phyloP scores from a whole-genome alignment of 2,797 vertebrate genomes.

The Hydrophis major region DNA sequence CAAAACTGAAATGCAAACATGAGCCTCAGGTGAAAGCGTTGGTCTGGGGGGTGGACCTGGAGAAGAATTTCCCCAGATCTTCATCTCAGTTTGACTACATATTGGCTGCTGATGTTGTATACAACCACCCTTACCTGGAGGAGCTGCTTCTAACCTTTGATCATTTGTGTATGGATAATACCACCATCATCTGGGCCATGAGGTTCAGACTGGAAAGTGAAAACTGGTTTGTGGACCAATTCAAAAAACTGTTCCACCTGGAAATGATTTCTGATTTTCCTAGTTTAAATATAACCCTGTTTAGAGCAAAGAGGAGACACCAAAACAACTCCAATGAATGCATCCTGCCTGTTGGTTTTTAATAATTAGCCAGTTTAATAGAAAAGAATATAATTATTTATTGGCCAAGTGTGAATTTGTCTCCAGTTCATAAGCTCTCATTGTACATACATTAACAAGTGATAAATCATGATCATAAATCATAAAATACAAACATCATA shows the following conservation, averaged over 20 bases:
- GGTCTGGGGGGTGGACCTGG: slow-evolving; percentile 84
- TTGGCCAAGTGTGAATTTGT: background rate
- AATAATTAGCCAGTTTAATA: background rate
- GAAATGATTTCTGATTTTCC: slow-evolving; percentile 87
- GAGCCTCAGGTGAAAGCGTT: slow-evolving; percentile 85
- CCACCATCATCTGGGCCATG: slow-evolving; percentile 94
- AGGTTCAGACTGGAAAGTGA: slow-evolving; percentile 87
- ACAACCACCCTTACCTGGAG: slow-evolving; percentile 84
- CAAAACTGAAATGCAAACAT: slow-evolving; percentile 82
- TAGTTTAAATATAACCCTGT: slow-evolving; percentile 88
- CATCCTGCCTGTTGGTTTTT: background rate
- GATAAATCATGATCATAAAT: background rate
- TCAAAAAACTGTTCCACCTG: slow-evolving; percentile 80
- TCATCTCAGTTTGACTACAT: slow-evolving; percentile 86
- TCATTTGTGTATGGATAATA: slow-evolving; percentile 85
- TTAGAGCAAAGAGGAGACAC: slow-evolving; percentile 77
- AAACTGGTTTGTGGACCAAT: slow-evolving; percentile 86
- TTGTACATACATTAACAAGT: background rate
- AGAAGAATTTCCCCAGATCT: slow-evolving; percentile 80
- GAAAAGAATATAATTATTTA: background rate
- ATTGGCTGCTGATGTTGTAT: slow-evolving; percentile 94
- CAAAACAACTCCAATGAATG: slow-evolving; percentile 27
- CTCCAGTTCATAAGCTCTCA: background rate
- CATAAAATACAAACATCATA: background rate
- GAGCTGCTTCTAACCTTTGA: slow-evolving; percentile 91